Evolutionary conservation across 2,797 vertebrate species (phyloP).

Genomic region (Leuciscus waleckii): DNA sequence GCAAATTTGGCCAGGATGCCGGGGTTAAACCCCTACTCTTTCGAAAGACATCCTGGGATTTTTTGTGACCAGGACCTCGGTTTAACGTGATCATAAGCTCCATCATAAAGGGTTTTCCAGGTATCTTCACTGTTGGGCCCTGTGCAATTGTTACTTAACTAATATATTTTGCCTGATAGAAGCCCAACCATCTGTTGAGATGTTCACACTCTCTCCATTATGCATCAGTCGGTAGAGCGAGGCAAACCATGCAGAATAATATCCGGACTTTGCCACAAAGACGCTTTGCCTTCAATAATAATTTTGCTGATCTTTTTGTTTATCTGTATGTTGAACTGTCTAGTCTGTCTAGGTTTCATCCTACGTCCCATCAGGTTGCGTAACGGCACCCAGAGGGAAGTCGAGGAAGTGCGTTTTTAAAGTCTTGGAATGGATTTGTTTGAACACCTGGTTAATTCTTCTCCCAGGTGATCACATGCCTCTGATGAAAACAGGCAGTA

Average conservation of each 20-base stretch:
- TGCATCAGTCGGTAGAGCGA: constrained; percentile 37
- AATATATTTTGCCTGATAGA: not conserved
- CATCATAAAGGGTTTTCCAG: not conserved
- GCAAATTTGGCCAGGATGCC: no score
- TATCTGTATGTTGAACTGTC: constrained; percentile 21
- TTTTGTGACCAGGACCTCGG: no score
- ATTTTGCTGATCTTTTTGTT: not conserved
- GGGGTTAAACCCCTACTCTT: no score
- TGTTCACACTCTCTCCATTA: constrained; percentile 38
- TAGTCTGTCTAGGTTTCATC: constrained; percentile 2
- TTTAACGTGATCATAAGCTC: not conserved
- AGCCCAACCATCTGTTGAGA: constrained; percentile 45
- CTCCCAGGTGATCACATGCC: constrained; percentile 3
- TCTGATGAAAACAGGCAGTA: constrained; percentile 31
- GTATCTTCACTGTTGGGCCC: not conserved
- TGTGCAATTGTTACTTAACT: not conserved
- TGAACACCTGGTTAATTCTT: constrained; percentile 18
- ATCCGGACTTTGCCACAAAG: not conserved
- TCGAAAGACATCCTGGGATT: no score
- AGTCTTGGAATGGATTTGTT: constrained; percentile 28
- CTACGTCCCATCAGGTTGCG: constrained; percentile 5
- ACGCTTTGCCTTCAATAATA: constrained; percentile 36
- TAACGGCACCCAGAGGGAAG: constrained; percentile 24
- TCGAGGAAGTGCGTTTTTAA: constrained; percentile 29
- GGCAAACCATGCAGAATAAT: constrained; percentile 34